phyloP scores from a whole-genome alignment of 2,113 vertebrate species.

The Gambusia holbrooki region DNA sequence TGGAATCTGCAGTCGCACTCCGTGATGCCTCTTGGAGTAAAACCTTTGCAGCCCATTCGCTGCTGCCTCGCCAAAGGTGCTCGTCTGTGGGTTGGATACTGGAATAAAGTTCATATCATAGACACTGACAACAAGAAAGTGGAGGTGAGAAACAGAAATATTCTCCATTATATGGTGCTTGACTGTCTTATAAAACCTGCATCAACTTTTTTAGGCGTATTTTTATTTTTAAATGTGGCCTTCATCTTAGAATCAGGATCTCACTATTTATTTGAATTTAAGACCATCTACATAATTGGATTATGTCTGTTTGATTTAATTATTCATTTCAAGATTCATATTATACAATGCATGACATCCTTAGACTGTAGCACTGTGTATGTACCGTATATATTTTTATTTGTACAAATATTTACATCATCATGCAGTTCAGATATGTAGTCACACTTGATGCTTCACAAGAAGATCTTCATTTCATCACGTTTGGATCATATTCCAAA shows the following conservation, averaged over 20 bases:
- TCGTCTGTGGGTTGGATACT: conserved; percentile 81
- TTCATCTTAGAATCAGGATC: too few species aligned
- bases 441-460: background rate
- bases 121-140: conserved; percentile 68
- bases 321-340: too few species aligned
- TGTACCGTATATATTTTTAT: too few species aligned
- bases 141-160: conserved; percentile 63
- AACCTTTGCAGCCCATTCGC: conserved; percentile 81
- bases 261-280: too few species aligned
- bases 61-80: conserved; percentile 77
- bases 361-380: too few species aligned
- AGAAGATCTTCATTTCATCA: background rate
- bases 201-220: background rate
- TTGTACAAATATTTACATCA: background rate
- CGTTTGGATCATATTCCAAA: background rate
- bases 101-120: conserved; percentile 81
- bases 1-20: conserved; percentile 76
- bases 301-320: too few species aligned
- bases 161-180: background rate
- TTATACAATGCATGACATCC: too few species aligned
- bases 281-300: too few species aligned
- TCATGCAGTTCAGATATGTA: background rate
- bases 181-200: background rate
- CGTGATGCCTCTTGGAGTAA: conserved; percentile 68
- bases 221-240: background rate